These are phyloP conservation scores for Trypoxylon attenuatum DNA, from an alignment of 2,888 invertebrate genomes.

Conservation along the genomic window DNA sequence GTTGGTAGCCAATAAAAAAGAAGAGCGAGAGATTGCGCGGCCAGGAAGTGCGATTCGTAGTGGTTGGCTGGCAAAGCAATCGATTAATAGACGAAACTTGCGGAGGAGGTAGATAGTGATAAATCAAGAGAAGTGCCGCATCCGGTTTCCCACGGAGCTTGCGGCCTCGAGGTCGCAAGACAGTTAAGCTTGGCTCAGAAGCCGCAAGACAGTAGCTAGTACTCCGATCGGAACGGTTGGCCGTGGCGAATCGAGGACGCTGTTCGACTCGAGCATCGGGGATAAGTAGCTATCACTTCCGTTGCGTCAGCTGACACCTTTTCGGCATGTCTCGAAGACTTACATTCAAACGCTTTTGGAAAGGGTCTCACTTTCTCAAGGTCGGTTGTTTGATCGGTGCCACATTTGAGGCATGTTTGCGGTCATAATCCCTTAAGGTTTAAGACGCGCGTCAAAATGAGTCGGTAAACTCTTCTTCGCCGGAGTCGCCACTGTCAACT, in stretches of 20 bases:
- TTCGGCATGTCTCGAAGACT: not conserved
- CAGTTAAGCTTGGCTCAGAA: not conserved
- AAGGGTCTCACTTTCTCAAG: not conserved
- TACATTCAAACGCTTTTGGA: not conserved
- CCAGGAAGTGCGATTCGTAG: conserved; percentile 9
- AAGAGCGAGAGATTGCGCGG: no score
- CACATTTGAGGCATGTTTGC: conserved; percentile 5
- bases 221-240: conserved; percentile 38
- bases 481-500: conserved; percentile 7
- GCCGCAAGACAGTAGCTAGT: conserved; percentile 4
- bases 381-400: not conserved
- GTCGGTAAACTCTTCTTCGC: not conserved
- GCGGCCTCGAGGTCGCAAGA: not conserved
- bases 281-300: conserved; percentile 66
- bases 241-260: conserved; percentile 57
- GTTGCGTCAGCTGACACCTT: conserved; percentile 32
- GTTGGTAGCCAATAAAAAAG: no score
- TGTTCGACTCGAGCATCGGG: conserved; percentile 48
- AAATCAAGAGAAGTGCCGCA: conserved; percentile 22
- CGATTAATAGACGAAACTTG: not conserved
- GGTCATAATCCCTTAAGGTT: not conserved
- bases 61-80: not conserved
- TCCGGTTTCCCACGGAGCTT: conserved; percentile 28
- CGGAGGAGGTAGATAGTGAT: no score
- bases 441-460: not conserved